Evolutionary conservation across 2,797 vertebrate species (phyloP).

Genomic region (Salmo trutta): DNA sequence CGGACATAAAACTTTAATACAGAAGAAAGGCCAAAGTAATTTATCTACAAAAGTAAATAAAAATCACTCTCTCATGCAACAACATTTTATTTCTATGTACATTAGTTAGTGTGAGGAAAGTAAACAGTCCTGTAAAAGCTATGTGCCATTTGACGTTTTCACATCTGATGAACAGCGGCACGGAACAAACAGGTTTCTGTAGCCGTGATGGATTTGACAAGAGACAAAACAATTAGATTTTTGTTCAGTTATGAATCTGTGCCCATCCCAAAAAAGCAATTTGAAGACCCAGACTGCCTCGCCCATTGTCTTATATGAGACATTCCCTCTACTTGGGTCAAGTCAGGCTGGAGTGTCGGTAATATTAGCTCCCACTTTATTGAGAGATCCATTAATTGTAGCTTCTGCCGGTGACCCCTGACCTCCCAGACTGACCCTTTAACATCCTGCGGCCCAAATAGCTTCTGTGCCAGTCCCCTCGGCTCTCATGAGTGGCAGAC

Average conservation of each 20-base stretch:
- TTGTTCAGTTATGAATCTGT: slow-evolving; percentile 38
- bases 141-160: background rate
- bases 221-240: slow-evolving; percentile 71
- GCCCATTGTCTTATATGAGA: slow-evolving; percentile 57
- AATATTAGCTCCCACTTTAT: slow-evolving; percentile 81
- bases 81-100: slow-evolving; percentile 25
- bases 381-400: slow-evolving; percentile 81
- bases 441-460: slow-evolving; percentile 66
- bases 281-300: slow-evolving; percentile 57
- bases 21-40: slow-evolving; percentile 1
- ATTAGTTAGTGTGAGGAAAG: slow-evolving; percentile 57
- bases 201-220: slow-evolving; percentile 61
- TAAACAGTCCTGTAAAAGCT: slow-evolving; percentile 20
- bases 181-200: slow-evolving; percentile 24
- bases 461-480: slow-evolving; percentile 1
- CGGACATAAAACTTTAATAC: background rate
- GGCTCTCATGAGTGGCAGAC: background rate
- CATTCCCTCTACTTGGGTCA: slow-evolving; percentile 61
- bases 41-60: slow-evolving; percentile 21
- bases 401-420: slow-evolving; percentile 76
- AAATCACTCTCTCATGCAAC: slow-evolving; percentile 27
- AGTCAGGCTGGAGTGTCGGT: slow-evolving; percentile 63
- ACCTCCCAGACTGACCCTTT: slow-evolving; percentile 70
- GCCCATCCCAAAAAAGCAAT: slow-evolving; percentile 72
- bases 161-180: background rate